These are phyloP conservation scores for Iselma pallidipennis DNA, from an alignment of 2,888 invertebrate genomes.

Conservation along the genomic window DNA sequence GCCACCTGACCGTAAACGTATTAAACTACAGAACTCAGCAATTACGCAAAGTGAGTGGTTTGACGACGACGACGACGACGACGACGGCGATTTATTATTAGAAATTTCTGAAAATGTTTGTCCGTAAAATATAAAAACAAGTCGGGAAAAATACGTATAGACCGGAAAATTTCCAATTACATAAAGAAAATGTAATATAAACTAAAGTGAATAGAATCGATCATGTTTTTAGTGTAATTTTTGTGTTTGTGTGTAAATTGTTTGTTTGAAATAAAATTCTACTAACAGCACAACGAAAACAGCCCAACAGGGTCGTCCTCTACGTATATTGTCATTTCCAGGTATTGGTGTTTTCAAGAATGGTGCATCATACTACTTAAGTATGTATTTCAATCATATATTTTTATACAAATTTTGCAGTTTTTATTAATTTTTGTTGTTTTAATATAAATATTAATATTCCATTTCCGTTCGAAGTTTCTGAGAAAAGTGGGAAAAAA, in stretches of 20 bases:
- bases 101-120: too few relatives aligned
- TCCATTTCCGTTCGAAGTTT: slow-evolving; percentile 15
- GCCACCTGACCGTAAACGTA: background rate
- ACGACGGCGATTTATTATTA: too few relatives aligned
- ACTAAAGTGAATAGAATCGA: too few relatives aligned
- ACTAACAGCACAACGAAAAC: too few relatives aligned
- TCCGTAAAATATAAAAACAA: too few relatives aligned
- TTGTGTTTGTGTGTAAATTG: slow-evolving; percentile 3
- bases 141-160: too few relatives aligned
- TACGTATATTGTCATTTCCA: slow-evolving; percentile 52
- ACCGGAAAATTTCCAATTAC: too few relatives aligned
- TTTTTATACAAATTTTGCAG: too few relatives aligned
- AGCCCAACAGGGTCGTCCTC: slow-evolving; percentile 25
- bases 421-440: slow-evolving; percentile 7
- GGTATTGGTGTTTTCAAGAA: slow-evolving; percentile 51
- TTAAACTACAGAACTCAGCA: background rate
- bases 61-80: too few relatives aligned
- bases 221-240: background rate
- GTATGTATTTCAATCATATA: slow-evolving; percentile 45
- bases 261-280: slow-evolving; percentile 7
- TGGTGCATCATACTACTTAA: slow-evolving; percentile 48
- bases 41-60: too few relatives aligned
- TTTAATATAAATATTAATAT: slow-evolving; percentile 12
- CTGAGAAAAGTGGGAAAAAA: too few relatives aligned
- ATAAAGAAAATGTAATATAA: too few relatives aligned